Percentiles rank a stretch among this genome's conserved stretches.
Evolutionary conservation across 2,113 vertebrate genomes (phyloP).

Genomic region (Amblyopsis rosae): DNA sequence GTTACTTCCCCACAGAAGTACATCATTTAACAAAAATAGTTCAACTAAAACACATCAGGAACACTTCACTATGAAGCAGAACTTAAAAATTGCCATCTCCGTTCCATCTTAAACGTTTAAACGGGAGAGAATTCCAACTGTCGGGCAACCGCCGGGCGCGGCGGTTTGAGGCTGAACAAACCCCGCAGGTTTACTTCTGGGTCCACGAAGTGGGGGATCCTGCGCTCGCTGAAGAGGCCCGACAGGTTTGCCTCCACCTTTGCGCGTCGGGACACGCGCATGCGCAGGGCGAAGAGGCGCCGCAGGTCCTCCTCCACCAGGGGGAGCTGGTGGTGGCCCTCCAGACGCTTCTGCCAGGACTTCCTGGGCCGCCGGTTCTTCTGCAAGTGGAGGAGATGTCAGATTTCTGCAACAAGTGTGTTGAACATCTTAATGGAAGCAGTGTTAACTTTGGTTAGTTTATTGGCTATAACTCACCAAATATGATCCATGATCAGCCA

Average conservation of each 20-base stretch:
- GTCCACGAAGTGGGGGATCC: constrained; percentile 73
- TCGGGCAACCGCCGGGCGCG: not conserved
- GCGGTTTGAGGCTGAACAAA: constrained; percentile 68
- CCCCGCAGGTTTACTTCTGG: constrained; percentile 75
- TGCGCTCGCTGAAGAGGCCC: constrained; percentile 81
- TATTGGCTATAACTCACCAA: too few relatives aligned
- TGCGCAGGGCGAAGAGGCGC: constrained; percentile 71
- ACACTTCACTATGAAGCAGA: not conserved
- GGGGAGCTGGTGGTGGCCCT: constrained; percentile 42
- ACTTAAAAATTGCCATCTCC: not conserved
- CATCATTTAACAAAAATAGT: not conserved
- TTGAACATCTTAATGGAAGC: too few relatives aligned
- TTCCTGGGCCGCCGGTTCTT: constrained; percentile 57
- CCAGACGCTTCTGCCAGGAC: constrained; percentile 73
- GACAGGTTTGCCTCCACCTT: constrained; percentile 77
- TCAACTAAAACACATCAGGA: too few relatives aligned
- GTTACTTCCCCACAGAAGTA: not conserved
- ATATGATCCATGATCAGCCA: too few relatives aligned
- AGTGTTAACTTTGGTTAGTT: too few relatives aligned
- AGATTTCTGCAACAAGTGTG: too few relatives aligned
- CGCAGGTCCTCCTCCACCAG: constrained; percentile 75
- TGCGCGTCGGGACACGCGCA: constrained; percentile 66
- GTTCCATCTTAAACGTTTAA: constrained; percentile 20
- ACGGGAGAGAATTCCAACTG: not conserved
- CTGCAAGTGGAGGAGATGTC: constrained; percentile 5